These are phyloP conservation scores for Dromaius novaehollandiae DNA, from an alignment of 2,113 vertebrate species.

Conservation along the genomic window DNA sequence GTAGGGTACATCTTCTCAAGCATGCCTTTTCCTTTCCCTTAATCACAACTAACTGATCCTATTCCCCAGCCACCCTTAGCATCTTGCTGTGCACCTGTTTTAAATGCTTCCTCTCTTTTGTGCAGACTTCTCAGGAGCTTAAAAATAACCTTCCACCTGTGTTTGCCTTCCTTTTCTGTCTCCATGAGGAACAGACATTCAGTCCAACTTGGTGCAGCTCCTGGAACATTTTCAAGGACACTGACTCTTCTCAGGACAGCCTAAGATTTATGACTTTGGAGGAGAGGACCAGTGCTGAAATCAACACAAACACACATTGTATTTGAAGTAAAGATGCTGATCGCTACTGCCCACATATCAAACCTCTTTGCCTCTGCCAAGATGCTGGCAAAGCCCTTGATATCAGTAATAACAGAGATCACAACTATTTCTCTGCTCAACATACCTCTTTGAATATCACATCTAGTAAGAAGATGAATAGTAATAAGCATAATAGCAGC, in stretches of 20 bases:
- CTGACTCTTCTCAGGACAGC: background rate
- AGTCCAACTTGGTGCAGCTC: background rate
- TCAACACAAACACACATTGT: background rate
- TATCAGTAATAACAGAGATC: background rate
- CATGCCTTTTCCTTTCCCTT: background rate
- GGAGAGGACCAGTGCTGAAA: background rate
- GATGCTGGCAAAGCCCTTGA: background rate
- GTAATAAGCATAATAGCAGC: background rate
- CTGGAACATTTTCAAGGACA: background rate
- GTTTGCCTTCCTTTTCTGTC: background rate
- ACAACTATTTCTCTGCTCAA: background rate
- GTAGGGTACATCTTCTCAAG: background rate
- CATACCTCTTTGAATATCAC: rapidly evolving
- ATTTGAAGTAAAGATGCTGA: background rate
- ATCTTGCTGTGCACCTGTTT: background rate
- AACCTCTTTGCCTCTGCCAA: background rate
- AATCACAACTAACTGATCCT: background rate
- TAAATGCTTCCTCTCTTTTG: background rate
- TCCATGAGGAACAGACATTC: background rate
- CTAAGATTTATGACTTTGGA: background rate
- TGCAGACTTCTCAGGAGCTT: background rate
- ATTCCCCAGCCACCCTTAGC: background rate
- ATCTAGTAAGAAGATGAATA: background rate
- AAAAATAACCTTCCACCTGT: background rate
- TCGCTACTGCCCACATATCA: background rate